Evolutionary conservation across 2,888 invertebrate genomes (phyloP).

Genomic region (Prosapia bicincta): DNA sequence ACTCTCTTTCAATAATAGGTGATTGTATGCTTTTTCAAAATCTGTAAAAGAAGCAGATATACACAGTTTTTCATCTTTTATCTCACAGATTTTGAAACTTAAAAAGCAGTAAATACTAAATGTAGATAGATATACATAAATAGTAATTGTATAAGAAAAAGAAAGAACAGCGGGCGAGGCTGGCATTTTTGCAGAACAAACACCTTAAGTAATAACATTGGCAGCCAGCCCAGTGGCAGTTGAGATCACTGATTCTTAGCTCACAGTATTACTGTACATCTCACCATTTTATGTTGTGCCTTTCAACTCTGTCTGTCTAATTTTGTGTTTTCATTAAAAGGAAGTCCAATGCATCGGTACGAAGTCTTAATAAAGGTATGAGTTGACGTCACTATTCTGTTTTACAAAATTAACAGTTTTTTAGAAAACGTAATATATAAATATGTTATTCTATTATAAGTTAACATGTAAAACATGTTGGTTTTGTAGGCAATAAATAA

Average conservation of each 20-base stretch:
- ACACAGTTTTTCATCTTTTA: too few relatives aligned
- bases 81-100: too few relatives aligned
- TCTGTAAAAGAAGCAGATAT: too few relatives aligned
- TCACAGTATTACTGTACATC: not conserved
- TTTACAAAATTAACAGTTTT: too few relatives aligned
- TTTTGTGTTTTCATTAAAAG: not conserved
- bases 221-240: not conserved
- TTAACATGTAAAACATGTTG: too few relatives aligned
- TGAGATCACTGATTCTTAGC: not conserved
- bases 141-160: not conserved
- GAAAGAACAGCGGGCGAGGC: not conserved
- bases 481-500: too few relatives aligned
- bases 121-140: too few relatives aligned
- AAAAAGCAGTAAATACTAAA: not conserved
- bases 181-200: not conserved
- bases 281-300: not conserved
- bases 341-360: not conserved
- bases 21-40: too few relatives aligned
- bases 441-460: too few relatives aligned
- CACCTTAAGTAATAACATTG: slow-evolving; percentile 2
- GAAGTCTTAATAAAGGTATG: not conserved
- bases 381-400: not conserved
- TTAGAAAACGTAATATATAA: too few relatives aligned
- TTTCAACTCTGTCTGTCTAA: not conserved
- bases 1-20: too few relatives aligned